Conservation (phyloP, 1,140 invertebrate genomes). For the Parasteatoda tepidariorum region DNA sequence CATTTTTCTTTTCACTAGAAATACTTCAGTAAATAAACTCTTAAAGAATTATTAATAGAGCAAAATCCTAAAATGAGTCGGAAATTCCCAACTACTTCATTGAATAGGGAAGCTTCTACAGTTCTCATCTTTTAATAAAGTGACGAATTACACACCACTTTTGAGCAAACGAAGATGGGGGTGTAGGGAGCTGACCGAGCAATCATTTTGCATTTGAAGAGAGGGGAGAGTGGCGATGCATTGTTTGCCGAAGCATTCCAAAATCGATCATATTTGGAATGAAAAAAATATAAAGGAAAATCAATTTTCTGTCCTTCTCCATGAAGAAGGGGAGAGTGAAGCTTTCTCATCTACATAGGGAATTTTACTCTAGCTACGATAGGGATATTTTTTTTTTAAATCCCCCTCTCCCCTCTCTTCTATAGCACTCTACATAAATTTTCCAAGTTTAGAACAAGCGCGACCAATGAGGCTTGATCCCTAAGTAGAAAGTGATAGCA, state of each 20-base stretch:
- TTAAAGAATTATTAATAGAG: too few species aligned
- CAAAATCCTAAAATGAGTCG: too few species aligned
- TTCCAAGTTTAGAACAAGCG: constrained; percentile 44
- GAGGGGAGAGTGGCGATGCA: constrained; percentile 17
- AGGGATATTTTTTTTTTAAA: constrained; percentile 24
- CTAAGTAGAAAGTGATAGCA: constrained; percentile 43
- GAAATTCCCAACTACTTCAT: too few species aligned
- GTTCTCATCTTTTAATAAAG: constrained; percentile 54
- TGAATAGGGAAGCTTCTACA: constrained; percentile 6
- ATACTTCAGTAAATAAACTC: too few species aligned
- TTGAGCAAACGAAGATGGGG: constrained; percentile 32
- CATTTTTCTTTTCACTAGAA: too few species aligned
- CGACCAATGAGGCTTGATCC: constrained; percentile 51
- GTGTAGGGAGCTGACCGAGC: too few species aligned
- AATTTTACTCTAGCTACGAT: constrained; percentile 49
- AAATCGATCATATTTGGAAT: constrained; percentile 53
- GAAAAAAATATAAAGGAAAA: constrained; percentile 15
- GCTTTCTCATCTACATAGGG: constrained; percentile 44
- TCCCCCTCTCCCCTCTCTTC: neutral
- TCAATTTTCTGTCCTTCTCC: constrained; percentile 37
- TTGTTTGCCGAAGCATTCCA: constrained; percentile 49
- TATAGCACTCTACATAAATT: constrained; percentile 37
- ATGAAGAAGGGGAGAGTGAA: neutral
- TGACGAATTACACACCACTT: constrained; percentile 47
- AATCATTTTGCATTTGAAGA: constrained; percentile 41